Base-by-base conservation (phyloP, 1,140 invertebrate species). In the Drosophila pachea region DNA sequence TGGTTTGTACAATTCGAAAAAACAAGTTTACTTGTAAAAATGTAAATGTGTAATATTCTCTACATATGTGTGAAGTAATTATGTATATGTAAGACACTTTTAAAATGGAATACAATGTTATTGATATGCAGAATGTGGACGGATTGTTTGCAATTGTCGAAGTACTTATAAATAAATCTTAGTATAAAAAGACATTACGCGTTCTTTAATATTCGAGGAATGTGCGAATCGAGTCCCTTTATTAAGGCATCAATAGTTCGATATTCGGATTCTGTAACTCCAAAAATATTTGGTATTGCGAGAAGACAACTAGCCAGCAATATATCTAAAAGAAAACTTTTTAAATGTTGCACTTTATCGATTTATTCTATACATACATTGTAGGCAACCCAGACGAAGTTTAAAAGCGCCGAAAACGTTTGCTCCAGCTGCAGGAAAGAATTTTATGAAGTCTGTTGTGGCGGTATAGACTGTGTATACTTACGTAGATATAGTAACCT, bases 401-500 rank as follows among this genome's bases (percentile, higher is more conserved):
- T 92, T 9, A 95, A 84, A 1, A 96, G 89, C 1, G 94, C 92
- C 55, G 94, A 93, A 67, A 96, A 92, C 38, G 95, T 94, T 55
- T 93, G 92, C 68, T 95, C 93, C 76, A 96, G 90, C 95, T 97
- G 87, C 52, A 68, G 75, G 76, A 71, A 88, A 76, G 7, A 33
- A 47, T 5, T 47, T 47, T 54, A 72, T 42, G 22, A 22, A 22
- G 22, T 2, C 22, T 22, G 22, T 22, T n/a, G n/a, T n/a, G n/a
- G n/a, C 22, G 22, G 22, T 22, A 22, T 22, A 22, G 1, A 22
- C 22, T 22, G 22, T 22, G 22, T 22, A 11, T 31, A 91, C 94
- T 95, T 90, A 97, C 95, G 91, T 96, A 96, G 88, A 97, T 96
- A 83, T 97, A 97, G 77, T 97, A 97, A 45, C 95, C 95, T 58